A percentile compares a stretch with the other conserved stretches of the same genome.
Evolutionary conservation across 2,797 vertebrate species (phyloP).

Genomic region (Eleutherodactylus coqui): DNA sequence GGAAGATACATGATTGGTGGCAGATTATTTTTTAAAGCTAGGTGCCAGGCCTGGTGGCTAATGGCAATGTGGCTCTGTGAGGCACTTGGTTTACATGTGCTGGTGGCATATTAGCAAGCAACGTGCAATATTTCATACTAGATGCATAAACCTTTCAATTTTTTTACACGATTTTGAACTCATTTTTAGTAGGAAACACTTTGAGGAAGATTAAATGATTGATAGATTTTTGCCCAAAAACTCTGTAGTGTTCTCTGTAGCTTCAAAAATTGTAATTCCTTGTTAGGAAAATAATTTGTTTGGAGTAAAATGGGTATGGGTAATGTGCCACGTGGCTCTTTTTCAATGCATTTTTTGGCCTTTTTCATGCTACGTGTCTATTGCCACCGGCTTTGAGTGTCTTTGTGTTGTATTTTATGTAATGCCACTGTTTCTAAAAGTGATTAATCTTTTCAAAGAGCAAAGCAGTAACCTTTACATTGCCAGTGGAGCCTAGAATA

Average conservation of each 20-base stretch:
- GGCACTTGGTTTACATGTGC: no score
- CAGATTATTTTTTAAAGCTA: no score
- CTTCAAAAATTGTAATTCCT: constrained; percentile 60
- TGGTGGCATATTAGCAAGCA: no score
- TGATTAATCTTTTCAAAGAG: constrained; percentile 40
- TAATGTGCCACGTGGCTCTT: background rate
- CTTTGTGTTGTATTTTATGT: constrained; percentile 22
- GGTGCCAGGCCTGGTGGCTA: no score
- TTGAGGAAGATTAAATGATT: constrained; percentile 6
- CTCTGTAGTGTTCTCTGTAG: constrained; percentile 41
- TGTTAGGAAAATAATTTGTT: constrained; percentile 62
- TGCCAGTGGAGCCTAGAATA: constrained; percentile 32
- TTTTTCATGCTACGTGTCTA: background rate
- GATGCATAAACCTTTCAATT: background rate
- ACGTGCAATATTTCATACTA: no score
- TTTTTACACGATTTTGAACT: background rate
- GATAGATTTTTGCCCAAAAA: constrained; percentile 46
- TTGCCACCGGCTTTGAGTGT: constrained; percentile 8
- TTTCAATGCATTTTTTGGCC: no score
- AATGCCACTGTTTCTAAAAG: background rate
- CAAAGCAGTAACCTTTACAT: constrained; percentile 43
- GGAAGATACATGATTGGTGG: no score
- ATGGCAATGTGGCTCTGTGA: no score
- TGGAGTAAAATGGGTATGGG: constrained; percentile 40
- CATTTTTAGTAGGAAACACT: constrained; percentile 3